phyloP scores from a whole-genome alignment of 2,888 invertebrate genomes.

The Rhyacophila evoluta region DNA sequence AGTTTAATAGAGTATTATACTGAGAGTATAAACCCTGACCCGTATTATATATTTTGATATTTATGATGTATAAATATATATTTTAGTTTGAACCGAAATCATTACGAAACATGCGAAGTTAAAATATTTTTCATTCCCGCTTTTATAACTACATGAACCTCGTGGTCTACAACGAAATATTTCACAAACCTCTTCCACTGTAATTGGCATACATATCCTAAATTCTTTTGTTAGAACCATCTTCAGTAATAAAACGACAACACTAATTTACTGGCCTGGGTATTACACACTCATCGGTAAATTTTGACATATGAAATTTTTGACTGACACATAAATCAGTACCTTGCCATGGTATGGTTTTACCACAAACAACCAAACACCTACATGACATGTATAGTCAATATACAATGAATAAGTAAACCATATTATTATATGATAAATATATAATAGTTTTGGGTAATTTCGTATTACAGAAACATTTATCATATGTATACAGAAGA shows the following conservation, averaged over 20 bases:
- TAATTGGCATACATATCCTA: slow-evolving; percentile 92
- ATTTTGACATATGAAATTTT: slow-evolving; percentile 50
- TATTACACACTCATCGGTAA: background rate
- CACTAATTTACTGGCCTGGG: background rate
- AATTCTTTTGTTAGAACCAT: slow-evolving; percentile 93
- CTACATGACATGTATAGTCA: no score
- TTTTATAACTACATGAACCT: background rate
- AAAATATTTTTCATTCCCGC: background rate
- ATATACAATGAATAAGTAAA: no score
- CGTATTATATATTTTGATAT: no score
- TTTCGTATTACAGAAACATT: no score
- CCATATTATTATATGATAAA: no score
- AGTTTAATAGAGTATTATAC: no score
- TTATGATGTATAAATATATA: no score
- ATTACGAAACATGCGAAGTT: background rate
- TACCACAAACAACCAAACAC: background rate
- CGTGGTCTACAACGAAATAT: background rate
- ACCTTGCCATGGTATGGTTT: background rate
- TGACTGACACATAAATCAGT: background rate
- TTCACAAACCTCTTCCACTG: slow-evolving; percentile 84
- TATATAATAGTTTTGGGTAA: no score
- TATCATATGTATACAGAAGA: no score
- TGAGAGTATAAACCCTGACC: no score
- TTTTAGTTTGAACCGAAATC: background rate
- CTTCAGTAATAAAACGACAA: background rate